Conservation (phyloP, 2,797 vertebrate genomes). For the Eurystomus glaucurus region DNA sequence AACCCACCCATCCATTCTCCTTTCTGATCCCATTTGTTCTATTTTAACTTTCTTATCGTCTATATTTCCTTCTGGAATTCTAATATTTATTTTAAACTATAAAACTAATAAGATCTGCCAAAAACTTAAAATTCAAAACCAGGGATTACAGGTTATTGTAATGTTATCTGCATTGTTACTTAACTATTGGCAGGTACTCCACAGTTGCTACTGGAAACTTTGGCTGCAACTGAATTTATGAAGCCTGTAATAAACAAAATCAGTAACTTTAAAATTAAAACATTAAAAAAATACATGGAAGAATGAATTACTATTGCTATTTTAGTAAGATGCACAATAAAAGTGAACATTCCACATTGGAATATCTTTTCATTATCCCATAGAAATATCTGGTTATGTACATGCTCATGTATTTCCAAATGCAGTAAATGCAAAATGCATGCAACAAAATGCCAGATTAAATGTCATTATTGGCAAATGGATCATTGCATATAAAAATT, state of each 20-base stretch:
- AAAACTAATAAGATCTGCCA: slow-evolving; percentile 22
- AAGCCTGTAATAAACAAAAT: neutral
- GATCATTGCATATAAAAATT: neutral
- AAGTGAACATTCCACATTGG: neutral
- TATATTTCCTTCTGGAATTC: slow-evolving; percentile 37
- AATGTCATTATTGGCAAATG: neutral
- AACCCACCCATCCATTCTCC: slow-evolving; percentile 30
- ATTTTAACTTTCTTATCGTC: slow-evolving; percentile 50
- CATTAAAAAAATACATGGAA: neutral
- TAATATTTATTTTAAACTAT: slow-evolving; percentile 29
- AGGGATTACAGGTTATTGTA: slow-evolving; percentile 5
- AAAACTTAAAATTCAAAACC: neutral
- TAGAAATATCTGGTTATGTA: neutral
- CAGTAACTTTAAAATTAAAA: neutral
- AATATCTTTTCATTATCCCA: neutral
- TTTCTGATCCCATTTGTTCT: slow-evolving; percentile 21
- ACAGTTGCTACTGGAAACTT: neutral
- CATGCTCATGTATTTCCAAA: neutral
- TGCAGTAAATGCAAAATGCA: neutral
- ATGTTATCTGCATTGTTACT: slow-evolving; percentile 22
- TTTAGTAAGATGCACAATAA: neutral
- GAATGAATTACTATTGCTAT: neutral
- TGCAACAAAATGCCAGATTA: neutral
- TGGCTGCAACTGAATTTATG: neutral
- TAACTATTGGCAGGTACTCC: neutral